Conservation (phyloP, 1,140 invertebrate genomes). For the Macrobrachium nipponense region DNA sequence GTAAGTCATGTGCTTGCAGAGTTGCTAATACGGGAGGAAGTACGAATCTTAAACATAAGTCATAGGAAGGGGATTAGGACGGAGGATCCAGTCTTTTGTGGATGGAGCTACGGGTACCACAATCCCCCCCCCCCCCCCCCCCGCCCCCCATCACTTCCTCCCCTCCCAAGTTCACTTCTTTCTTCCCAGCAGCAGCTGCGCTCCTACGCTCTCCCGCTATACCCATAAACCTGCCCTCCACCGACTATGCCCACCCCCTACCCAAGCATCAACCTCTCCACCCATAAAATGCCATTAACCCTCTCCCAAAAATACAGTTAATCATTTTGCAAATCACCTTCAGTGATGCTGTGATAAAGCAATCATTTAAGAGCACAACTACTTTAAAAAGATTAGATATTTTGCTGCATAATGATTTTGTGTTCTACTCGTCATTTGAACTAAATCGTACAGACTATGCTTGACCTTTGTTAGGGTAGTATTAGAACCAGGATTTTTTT, state of each 20-base stretch:
- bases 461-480: too few species aligned
- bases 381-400: too few species aligned
- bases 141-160: background rate
- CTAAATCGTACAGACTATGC: too few species aligned
- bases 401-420: too few species aligned
- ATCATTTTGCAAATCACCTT: too few species aligned
- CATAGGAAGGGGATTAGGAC: background rate
- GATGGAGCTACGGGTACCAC: background rate
- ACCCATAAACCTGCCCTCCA: background rate
- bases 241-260: background rate
- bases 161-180: background rate
- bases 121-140: background rate
- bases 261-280: background rate
- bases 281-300: background rate
- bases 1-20: background rate
- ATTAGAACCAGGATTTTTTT: too few species aligned
- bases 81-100: constrained; percentile 27
- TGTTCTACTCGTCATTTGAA: too few species aligned
- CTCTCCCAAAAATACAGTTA: too few species aligned
- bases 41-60: background rate
- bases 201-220: background rate
- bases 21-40: background rate
- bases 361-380: too few species aligned
- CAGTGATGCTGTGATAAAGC: too few species aligned
- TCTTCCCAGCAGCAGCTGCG: constrained; percentile 24